Conservation (phyloP, 2,888 invertebrate species). For the Smittia aterrima region DNA sequence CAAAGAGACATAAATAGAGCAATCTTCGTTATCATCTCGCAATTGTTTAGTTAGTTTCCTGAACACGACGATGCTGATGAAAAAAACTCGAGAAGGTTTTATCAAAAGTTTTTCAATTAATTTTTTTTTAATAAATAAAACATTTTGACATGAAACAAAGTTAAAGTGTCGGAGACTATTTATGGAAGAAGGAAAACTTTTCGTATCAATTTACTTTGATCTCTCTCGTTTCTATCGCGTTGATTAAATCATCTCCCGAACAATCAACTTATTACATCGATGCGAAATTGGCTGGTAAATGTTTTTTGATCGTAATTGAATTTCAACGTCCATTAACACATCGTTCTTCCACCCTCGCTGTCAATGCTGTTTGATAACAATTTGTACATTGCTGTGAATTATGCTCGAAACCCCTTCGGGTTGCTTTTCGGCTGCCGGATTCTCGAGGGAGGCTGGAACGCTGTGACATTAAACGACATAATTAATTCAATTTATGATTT, state of each 20-base stretch:
- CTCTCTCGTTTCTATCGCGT: not conserved
- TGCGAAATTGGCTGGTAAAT: constrained; percentile 36
- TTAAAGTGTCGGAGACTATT: constrained; percentile 4
- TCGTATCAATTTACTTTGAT: constrained; percentile 1
- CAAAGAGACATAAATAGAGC: constrained; percentile 22
- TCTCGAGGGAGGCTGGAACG: not conserved
- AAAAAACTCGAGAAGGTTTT: not conserved
- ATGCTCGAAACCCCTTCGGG: not conserved
- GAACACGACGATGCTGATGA: not conserved
- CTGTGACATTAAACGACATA: constrained; percentile 29
- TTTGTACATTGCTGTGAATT: not conserved
- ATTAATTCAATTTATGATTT: constrained; percentile 18
- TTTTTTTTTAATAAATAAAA: too few species aligned
- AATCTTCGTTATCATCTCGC: not conserved
- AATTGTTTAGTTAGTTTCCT: not conserved
- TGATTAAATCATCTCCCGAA: constrained; percentile 35
- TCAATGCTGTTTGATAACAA: constrained; percentile 11
- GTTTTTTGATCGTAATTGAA: constrained; percentile 40
- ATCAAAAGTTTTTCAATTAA: not conserved
- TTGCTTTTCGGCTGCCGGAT: not conserved
- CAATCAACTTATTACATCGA: constrained; percentile 21
- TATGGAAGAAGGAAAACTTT: not conserved
- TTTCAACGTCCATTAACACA: constrained; percentile 33
- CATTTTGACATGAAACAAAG: not conserved
- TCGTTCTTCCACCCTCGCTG: not conserved